Conservation (phyloP, 2,797 vertebrate species). For the Glyptemys insculpta region DNA sequence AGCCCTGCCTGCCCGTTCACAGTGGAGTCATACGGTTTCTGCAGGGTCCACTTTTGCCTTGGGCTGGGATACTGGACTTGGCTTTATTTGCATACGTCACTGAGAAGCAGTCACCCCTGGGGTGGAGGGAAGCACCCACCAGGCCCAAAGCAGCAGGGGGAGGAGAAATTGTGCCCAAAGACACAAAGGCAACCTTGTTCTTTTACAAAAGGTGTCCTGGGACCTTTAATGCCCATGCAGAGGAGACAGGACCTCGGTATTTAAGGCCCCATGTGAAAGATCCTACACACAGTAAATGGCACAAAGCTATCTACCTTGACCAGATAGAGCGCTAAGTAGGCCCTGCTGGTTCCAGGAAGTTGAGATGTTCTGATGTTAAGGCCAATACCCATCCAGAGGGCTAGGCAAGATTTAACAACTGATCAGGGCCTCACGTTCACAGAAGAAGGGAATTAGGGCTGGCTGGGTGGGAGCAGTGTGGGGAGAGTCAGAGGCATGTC, state of each 20-base stretch:
- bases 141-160: background rate
- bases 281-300: background rate
- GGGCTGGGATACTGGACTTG: background rate
- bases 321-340: background rate
- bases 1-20: background rate
- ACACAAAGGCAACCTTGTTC: background rate
- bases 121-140: background rate
- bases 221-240: background rate
- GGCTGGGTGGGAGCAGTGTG: background rate
- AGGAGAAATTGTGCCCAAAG: background rate
- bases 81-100: background rate
- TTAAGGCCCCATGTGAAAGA: background rate
- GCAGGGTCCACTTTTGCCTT: background rate
- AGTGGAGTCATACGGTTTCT: background rate
- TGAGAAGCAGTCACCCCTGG: background rate
- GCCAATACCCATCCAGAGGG: background rate
- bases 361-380: background rate
- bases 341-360: background rate
- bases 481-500: background rate
- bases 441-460: slow-evolving; percentile 50
- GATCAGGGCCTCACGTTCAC: background rate
- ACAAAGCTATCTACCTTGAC: background rate
- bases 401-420: background rate
- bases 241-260: background rate
- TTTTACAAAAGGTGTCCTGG: background rate